phyloP scores from a whole-genome alignment of 2,113 vertebrate species.

The Podocnemis expansa region DNA sequence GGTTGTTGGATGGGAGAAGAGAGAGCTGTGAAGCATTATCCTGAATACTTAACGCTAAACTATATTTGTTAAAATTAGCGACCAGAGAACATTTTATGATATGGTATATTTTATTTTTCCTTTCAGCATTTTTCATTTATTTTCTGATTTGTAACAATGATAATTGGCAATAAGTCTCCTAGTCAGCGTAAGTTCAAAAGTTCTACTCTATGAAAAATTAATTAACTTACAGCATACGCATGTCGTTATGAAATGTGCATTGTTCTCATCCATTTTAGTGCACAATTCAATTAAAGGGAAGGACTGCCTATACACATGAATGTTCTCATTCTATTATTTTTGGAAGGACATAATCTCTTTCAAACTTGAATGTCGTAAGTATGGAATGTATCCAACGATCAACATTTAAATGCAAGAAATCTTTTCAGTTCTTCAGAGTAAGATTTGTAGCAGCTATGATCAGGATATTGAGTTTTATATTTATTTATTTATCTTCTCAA shows the following conservation, averaged over 20 bases:
- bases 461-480: not conserved
- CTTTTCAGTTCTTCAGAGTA: conserved; percentile 6
- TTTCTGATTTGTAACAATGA: not conserved
- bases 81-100: not conserved
- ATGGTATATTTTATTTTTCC: not conserved
- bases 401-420: conserved; percentile 7
- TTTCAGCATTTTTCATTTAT: not conserved
- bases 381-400: conserved; percentile 30
- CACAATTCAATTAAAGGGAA: conserved; percentile 25
- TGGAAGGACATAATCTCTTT: conserved; percentile 8
- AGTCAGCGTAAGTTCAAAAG: conserved; percentile 3
- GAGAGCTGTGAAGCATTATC: not conserved
- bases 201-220: conserved; percentile 2
- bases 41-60: not conserved
- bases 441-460: not conserved
- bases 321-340: conserved; percentile 51
- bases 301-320: not conserved
- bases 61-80: not conserved
- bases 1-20: not conserved
- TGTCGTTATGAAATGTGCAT: not conserved
- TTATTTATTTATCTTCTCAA: not conserved
- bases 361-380: conserved; percentile 5
- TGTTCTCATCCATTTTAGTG: conserved; percentile 15
- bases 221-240: conserved; percentile 11
- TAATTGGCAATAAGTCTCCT: not conserved